phyloP scores from a whole-genome alignment of 2,113 vertebrate species.

The Tringa solitaria region DNA sequence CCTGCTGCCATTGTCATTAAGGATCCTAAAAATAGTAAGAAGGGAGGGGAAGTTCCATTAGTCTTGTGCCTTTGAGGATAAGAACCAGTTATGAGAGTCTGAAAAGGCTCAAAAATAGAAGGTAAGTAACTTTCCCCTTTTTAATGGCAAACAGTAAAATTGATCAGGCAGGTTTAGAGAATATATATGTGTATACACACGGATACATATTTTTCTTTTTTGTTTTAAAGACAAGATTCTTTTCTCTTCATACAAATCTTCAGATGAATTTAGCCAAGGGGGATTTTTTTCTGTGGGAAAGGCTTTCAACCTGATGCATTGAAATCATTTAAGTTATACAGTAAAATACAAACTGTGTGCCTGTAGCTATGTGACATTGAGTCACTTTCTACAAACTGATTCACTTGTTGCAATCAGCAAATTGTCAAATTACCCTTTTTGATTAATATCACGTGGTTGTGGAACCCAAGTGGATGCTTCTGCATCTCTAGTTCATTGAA shows the following conservation, averaged over 20 bases:
- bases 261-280: not conserved
- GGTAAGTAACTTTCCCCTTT: not conserved
- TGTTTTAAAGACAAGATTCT: not conserved
- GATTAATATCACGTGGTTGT: not conserved
- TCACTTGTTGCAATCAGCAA: not conserved
- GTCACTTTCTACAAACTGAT: not conserved
- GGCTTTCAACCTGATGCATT: not conserved
- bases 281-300: not conserved
- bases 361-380: not conserved
- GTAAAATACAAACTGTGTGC: not conserved
- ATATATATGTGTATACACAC: not conserved
- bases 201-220: not conserved
- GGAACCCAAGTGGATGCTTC: not conserved
- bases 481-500: not conserved
- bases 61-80: not conserved
- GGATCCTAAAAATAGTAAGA: not conserved
- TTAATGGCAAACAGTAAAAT: not conserved
- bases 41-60: not conserved
- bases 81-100: not conserved
- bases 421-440: not conserved
- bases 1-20: conserved; percentile 46
- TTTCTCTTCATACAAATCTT: not conserved
- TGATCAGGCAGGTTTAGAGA: not conserved
- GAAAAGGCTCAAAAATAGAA: conserved; percentile 12
- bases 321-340: not conserved